A percentile compares a stretch with the other conserved stretches of the same genome.
Conservation (phyloP, 2,113 vertebrate genomes). For the Nyctereutes procyonoides region DNA sequence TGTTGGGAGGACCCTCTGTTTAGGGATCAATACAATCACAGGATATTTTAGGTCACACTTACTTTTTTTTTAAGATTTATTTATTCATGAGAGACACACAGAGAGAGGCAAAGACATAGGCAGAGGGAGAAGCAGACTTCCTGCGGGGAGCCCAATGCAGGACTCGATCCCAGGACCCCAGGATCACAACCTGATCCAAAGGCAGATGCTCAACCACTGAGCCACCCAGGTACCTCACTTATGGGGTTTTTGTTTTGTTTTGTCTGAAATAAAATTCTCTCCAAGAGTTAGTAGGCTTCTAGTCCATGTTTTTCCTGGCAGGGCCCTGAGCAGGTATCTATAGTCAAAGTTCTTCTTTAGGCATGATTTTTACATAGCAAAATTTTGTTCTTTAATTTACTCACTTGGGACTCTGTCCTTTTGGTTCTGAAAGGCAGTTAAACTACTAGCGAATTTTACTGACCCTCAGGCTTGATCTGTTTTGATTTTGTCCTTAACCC, state of each 20-base stretch:
- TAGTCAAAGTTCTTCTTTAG: background rate
- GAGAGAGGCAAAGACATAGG: too few relatives aligned
- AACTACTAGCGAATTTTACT: background rate
- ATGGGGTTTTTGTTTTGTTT: background rate
- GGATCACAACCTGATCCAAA: too few relatives aligned
- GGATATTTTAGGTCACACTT: background rate
- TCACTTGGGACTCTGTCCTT: background rate
- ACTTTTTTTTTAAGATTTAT: too few relatives aligned
- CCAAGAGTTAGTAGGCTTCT: background rate
- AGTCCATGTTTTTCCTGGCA: background rate
- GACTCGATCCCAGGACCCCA: too few relatives aligned
- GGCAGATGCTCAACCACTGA: too few relatives aligned
- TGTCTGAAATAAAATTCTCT: background rate
- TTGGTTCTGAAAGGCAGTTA: background rate
- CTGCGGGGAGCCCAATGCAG: too few relatives aligned
- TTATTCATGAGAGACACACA: too few relatives aligned
- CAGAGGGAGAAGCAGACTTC: too few relatives aligned
- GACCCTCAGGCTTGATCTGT: background rate
- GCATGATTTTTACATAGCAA: background rate
- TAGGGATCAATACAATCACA: background rate
- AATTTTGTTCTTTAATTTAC: background rate
- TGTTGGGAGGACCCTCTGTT: background rate
- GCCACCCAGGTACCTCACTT: background rate
- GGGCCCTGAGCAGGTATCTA: background rate
- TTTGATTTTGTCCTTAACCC: background rate